These are phyloP conservation scores for Augochlora pura DNA, from an alignment of 1,140 invertebrate species.

Conservation along the genomic window DNA sequence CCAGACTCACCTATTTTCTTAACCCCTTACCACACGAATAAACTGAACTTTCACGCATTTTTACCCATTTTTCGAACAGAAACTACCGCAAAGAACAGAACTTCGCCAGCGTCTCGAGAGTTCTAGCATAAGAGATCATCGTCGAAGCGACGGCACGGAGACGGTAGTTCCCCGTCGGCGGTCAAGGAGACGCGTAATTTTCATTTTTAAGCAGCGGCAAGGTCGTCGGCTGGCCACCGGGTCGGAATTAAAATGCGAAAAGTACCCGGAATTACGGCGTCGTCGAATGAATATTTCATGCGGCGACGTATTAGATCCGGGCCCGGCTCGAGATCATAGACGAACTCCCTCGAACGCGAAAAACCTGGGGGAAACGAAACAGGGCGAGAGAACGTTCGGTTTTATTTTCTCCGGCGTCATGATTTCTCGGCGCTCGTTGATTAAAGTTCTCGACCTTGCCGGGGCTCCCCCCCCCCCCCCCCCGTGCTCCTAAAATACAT, in stretches of 20 bases:
- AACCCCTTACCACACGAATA: too few relatives aligned
- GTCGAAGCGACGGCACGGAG: too few relatives aligned
- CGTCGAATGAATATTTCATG: conserved; percentile 30
- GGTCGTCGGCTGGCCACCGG: neutral
- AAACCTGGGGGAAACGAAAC: neutral
- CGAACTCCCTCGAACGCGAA: neutral
- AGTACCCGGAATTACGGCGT: neutral
- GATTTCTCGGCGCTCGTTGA: neutral
- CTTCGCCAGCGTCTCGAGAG: too few relatives aligned
- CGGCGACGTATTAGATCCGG: neutral
- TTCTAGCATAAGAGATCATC: neutral
- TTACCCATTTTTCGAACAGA: too few relatives aligned
- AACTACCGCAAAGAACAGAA: too few relatives aligned
- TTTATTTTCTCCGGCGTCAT: neutral
- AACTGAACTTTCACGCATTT: too few relatives aligned
- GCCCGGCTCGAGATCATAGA: neutral
- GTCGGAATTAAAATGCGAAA: conserved; percentile 4
- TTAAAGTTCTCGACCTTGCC: conserved; percentile 12
- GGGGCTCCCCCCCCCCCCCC: too few relatives aligned
- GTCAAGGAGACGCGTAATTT: conserved; percentile 15
- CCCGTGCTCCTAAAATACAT: neutral
- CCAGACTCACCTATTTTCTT: too few relatives aligned
- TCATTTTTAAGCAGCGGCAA: neutral
- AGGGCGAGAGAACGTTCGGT: neutral
- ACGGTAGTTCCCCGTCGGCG: neutral